Evolutionary conservation across 2,113 vertebrate species (phyloP).

Genomic region (Pampusana beccarii): DNA sequence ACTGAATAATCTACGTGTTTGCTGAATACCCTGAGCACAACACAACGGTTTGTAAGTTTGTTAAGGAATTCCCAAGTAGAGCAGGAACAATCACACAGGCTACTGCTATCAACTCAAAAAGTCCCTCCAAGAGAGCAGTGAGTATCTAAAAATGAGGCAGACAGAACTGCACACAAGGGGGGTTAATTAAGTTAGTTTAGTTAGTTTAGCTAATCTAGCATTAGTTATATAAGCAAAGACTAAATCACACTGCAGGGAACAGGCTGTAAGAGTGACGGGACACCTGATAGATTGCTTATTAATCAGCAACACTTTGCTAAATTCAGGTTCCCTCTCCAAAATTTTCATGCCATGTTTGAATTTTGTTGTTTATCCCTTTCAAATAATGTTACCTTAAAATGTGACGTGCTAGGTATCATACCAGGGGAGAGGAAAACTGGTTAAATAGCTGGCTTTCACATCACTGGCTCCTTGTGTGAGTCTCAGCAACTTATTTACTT

Average conservation of each 20-base stretch:
- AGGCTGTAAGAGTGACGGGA: neutral
- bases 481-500: neutral
- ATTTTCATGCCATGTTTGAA: neutral
- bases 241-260: neutral
- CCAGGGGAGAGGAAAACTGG: neutral
- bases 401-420: neutral
- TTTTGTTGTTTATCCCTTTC: neutral
- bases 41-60: neutral
- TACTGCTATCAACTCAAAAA: neutral
- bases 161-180: neutral
- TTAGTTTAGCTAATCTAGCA: no score
- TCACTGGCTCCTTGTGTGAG: neutral
- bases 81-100: neutral
- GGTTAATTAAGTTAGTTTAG: no score
- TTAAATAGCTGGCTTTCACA: neutral
- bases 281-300: neutral
- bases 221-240: neutral
- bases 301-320: neutral
- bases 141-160: neutral
- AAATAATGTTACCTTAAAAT: neutral
- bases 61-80: neutral
- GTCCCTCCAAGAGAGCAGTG: neutral
- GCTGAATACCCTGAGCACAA: neutral
- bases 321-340: neutral
- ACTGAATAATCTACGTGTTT: neutral